A percentile compares a stretch with the other conserved stretches of the same genome.
Evolutionary conservation across 2,797 vertebrate genomes (phyloP).

Genomic region (Gallirallus australis): DNA sequence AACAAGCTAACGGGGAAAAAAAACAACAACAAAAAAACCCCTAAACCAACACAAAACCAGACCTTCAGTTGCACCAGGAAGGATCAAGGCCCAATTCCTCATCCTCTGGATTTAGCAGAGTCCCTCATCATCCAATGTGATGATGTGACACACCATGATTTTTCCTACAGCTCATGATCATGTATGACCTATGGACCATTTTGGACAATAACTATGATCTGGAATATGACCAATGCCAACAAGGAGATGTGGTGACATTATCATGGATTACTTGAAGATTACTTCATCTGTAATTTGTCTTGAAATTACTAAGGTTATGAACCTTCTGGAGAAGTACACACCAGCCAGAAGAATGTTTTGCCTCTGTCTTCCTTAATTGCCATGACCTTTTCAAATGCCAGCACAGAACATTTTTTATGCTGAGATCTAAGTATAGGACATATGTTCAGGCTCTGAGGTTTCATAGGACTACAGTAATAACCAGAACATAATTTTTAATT

Average conservation of each 20-base stretch:
- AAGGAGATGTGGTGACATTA: not conserved
- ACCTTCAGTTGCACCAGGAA: not conserved
- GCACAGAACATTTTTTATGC: not conserved
- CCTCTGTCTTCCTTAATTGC: not conserved
- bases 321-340: not conserved
- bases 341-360: not conserved
- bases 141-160: not conserved
- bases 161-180: not conserved
- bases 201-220: not conserved
- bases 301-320: not conserved
- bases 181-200: not conserved
- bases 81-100: not conserved
- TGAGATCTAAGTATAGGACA: not conserved
- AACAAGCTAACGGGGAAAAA: not conserved
- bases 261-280: not conserved
- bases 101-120: not conserved
- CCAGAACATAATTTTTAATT: not conserved
- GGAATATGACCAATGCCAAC: not conserved
- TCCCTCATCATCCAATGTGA: not conserved
- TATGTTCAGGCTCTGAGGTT: not conserved
- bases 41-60: not conserved
- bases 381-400: constrained; percentile 7
- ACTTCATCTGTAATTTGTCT: not conserved
- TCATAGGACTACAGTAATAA: not conserved
- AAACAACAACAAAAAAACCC: not conserved